Percentiles rank a stretch among this genome's conserved stretches.
These are phyloP conservation scores for Sphecodes monilicornis DNA, from an alignment of 2,888 invertebrate genomes.

Conservation along the genomic window DNA sequence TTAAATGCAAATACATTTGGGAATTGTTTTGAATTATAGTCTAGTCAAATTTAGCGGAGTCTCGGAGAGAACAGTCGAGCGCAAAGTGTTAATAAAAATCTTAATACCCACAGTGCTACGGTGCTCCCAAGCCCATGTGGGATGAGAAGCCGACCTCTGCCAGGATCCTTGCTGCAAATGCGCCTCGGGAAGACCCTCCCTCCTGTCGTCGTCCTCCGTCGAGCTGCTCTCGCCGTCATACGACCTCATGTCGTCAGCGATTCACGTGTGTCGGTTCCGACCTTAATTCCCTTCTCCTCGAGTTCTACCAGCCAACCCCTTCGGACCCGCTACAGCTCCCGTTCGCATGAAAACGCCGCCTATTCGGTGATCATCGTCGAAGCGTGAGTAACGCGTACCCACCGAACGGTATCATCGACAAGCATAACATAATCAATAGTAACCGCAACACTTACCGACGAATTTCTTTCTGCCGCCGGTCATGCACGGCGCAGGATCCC, in stretches of 20 bases:
- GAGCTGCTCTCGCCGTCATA: conserved; percentile 84
- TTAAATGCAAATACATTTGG: too few species aligned
- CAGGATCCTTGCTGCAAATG: conserved; percentile 80
- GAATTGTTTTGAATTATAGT: not conserved
- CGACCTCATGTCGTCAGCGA: conserved; percentile 77
- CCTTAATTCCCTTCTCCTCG: not conserved
- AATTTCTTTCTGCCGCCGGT: conserved; percentile 55
- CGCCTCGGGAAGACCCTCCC: conserved; percentile 79
- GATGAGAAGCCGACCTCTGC: conserved; percentile 81
- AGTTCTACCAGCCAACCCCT: not conserved
- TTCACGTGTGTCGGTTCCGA: not conserved
- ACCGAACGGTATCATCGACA: conserved; percentile 41
- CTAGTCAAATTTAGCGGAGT: not conserved
- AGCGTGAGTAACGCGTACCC: conserved; percentile 28
- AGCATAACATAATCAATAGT: conserved; percentile 64
- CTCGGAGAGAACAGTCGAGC: not conserved
- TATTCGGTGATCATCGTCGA: conserved; percentile 28
- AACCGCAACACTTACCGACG: conserved; percentile 69
- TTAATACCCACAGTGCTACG: conserved; percentile 75
- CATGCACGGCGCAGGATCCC: conserved; percentile 65
- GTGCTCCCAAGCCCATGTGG: conserved; percentile 83
- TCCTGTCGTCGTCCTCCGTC: conserved; percentile 82
- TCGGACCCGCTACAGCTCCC: not conserved
- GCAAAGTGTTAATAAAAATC: not conserved
- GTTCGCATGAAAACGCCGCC: conserved; percentile 15